phyloP scores from a whole-genome alignment of 2,797 vertebrate species.

The Acanthurus tractus region DNA sequence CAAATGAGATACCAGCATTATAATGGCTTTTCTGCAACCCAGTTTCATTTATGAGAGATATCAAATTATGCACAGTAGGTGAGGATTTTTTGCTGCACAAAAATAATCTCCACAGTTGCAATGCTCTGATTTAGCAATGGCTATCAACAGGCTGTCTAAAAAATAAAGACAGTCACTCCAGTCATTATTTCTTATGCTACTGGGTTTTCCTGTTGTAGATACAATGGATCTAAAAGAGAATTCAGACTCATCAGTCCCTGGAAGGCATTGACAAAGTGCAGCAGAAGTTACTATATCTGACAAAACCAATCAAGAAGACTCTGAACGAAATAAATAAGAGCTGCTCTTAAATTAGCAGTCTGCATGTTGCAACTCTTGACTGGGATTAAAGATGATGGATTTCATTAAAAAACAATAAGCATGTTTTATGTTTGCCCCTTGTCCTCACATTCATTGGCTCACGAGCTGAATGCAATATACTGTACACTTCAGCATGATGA shows the following conservation, averaged over 20 bases:
- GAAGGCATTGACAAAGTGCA: constrained; percentile 23
- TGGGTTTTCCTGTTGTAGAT: constrained; percentile 1
- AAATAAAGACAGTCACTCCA: not conserved
- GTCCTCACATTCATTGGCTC: constrained; percentile 50
- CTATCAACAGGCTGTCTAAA: constrained; percentile 13
- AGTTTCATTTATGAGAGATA: not conserved
- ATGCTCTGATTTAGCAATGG: not conserved
- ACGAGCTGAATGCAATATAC: constrained; percentile 31
- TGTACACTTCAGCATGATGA: constrained; percentile 30
- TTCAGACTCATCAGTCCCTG: constrained; percentile 7
- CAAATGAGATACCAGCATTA: not conserved
- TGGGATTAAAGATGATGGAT: constrained; percentile 53
- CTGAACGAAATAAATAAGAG: constrained; percentile 25
- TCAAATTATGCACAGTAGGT: not conserved
- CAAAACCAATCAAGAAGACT: constrained; percentile 28
- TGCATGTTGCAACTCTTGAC: constrained; percentile 7
- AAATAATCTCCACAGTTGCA: not conserved
- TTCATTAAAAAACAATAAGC: constrained; percentile 63
- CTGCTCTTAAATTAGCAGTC: constrained; percentile 14
- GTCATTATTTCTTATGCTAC: not conserved
- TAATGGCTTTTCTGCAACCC: not conserved
- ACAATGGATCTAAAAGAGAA: constrained; percentile 4
- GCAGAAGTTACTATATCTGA: constrained; percentile 33
- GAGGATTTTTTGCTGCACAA: constrained; percentile 4
- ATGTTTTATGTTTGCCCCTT: constrained; percentile 24